A percentile compares a stretch with the other conserved stretches of the same genome.
phyloP scores from a whole-genome alignment of 2,888 invertebrate genomes.

The Anticlea derivata region DNA sequence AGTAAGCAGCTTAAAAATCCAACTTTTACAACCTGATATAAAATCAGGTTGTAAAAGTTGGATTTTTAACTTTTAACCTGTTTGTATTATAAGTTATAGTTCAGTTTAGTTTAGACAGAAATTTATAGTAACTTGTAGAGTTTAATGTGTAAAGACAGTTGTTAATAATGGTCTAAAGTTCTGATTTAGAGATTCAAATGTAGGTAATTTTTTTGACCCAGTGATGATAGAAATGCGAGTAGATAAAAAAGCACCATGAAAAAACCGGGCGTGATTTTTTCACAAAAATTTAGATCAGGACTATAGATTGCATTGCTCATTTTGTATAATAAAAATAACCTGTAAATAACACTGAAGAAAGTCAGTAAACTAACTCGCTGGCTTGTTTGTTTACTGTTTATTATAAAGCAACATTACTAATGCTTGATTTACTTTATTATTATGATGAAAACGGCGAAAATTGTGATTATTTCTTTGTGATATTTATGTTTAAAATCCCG shows the following conservation, averaged over 20 bases:
- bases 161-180: not conserved
- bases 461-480: slow-evolving; percentile 43
- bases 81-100: not conserved
- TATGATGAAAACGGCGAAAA: slow-evolving; percentile 20
- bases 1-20: too few relatives aligned
- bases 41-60: slow-evolving; percentile 2
- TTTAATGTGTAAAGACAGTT: not conserved
- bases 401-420: slow-evolving; percentile 17
- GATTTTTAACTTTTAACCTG: too few relatives aligned
- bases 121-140: slow-evolving; percentile 4
- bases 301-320: not conserved
- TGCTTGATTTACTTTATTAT: slow-evolving; percentile 8
- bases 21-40: too few relatives aligned
- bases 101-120: slow-evolving; percentile 9
- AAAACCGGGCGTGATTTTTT: too few relatives aligned
- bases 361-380: not conserved
- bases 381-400: slow-evolving; percentile 4
- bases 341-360: slow-evolving; percentile 10
- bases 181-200: slow-evolving; percentile 4
- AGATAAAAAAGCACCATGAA: not conserved
- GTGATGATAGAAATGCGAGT: not conserved
- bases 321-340: slow-evolving; percentile 1
- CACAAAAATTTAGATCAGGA: slow-evolving; percentile 7
- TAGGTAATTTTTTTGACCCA: slow-evolving; percentile 3
- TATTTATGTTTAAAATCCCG: slow-evolving; percentile 32